Evolutionary conservation across 2,113 vertebrate genomes (phyloP).

Genomic region (rat (Rattus norvegicus)): DNA sequence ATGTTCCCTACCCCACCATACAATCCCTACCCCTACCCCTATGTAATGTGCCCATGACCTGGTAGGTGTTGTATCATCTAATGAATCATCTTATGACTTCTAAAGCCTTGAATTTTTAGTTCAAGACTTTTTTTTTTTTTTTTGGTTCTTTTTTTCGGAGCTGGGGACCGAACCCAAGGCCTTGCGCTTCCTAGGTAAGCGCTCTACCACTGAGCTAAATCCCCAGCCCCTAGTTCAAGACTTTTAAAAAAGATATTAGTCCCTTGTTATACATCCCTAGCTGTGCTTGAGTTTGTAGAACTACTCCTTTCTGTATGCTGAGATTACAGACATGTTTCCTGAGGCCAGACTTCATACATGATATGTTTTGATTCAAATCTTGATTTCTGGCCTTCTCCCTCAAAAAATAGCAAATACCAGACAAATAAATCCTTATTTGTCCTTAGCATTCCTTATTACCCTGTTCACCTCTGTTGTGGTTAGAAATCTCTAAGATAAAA

Average conservation of each 20-base stretch:
- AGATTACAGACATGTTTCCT: background rate
- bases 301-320: background rate
- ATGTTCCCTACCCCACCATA: background rate
- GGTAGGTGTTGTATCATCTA: background rate
- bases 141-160: too few species aligned
- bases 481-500: slow-evolving; percentile 27
- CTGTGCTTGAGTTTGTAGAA: background rate
- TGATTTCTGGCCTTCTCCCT: slow-evolving; percentile 1
- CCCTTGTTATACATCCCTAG: background rate
- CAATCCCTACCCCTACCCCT: background rate
- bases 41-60: background rate
- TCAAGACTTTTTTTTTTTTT: background rate
- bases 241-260: background rate
- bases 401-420: slow-evolving; percentile 1
- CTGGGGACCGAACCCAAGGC: too few species aligned
- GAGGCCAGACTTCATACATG: background rate
- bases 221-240: too few species aligned
- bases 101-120: slow-evolving; percentile 20
- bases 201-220: too few species aligned
- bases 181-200: too few species aligned
- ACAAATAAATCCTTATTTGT: background rate
- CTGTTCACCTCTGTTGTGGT: background rate
- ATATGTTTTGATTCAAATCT: background rate
- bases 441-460: background rate
- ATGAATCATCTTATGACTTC: slow-evolving; percentile 20